A percentile compares a stretch with the other conserved stretches of the same genome.
These are phyloP conservation scores for Apomyelois bistriatella DNA, from an alignment of 2,888 invertebrate genomes.

Conservation along the genomic window DNA sequence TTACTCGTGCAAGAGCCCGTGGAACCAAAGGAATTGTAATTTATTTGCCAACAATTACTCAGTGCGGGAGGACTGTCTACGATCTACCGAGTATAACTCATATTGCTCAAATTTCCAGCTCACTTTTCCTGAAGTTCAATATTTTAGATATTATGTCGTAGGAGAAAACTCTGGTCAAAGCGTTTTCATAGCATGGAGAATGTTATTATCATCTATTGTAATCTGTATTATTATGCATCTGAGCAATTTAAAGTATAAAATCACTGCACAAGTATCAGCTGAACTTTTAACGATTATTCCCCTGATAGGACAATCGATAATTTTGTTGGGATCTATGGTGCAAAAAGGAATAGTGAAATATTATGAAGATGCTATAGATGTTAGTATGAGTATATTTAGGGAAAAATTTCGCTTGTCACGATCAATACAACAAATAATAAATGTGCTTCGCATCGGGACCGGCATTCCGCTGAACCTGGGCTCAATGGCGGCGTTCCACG, in stretches of 20 bases:
- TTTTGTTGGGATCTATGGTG: slow-evolving; percentile 57
- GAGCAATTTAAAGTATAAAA: slow-evolving; percentile 44
- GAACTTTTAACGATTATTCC: slow-evolving; percentile 39
- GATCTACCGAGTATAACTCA: slow-evolving; percentile 20
- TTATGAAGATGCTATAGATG: slow-evolving; percentile 49
- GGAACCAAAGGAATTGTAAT: slow-evolving; percentile 46
- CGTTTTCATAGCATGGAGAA: slow-evolving; percentile 50
- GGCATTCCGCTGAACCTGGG: slow-evolving; percentile 51
- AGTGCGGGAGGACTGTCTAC: slow-evolving; percentile 54
- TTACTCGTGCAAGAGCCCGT: slow-evolving; percentile 41
- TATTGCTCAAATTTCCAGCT: slow-evolving; percentile 43
- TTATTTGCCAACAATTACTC: slow-evolving; percentile 48
- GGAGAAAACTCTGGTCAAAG: slow-evolving; percentile 17
- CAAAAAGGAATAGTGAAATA: slow-evolving; percentile 58
- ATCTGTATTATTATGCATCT: slow-evolving; percentile 38
- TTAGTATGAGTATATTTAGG: slow-evolving; percentile 39
- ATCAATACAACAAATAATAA: slow-evolving; percentile 39
- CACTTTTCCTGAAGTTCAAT: slow-evolving; percentile 63
- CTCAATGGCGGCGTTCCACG: slow-evolving; percentile 47
- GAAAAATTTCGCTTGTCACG: slow-evolving; percentile 30
- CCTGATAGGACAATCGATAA: slow-evolving; percentile 33
- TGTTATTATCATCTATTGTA: slow-evolving; percentile 50
- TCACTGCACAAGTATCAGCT: slow-evolving; percentile 41
- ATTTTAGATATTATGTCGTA: slow-evolving; percentile 45
- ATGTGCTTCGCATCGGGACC: slow-evolving; percentile 46